A percentile compares a stretch with the other conserved stretches of the same genome.
Conservation (phyloP, 2,113 vertebrate species). For the Urocolius indicus region DNA sequence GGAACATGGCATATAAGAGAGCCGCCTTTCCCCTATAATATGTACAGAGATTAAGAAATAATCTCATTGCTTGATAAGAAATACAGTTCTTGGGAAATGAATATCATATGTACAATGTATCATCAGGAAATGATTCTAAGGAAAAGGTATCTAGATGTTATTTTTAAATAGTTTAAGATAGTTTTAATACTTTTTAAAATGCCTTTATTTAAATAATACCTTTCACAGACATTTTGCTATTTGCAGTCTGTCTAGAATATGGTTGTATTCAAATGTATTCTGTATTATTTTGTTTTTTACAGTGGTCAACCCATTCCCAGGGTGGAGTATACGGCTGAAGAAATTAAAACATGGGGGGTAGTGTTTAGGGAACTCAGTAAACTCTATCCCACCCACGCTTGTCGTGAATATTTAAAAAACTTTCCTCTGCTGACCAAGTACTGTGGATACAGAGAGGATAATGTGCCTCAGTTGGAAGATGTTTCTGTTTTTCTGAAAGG, state of each 20-base stretch:
- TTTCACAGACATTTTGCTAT: neutral
- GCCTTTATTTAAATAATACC: neutral
- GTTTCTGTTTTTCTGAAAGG: constrained; percentile 94
- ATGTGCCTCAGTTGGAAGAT: constrained; percentile 95
- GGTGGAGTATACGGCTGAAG: constrained; percentile 91
- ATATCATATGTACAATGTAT: neutral
- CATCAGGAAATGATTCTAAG: neutral
- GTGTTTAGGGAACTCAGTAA: constrained; percentile 94
- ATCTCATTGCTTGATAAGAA: neutral
- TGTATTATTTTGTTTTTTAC: neutral
- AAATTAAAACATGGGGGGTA: constrained; percentile 92
- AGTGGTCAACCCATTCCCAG: constrained; percentile 94
- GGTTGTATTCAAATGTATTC: neutral
- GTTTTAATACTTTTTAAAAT: neutral
- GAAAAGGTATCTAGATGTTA: neutral
- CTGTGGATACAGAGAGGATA: constrained; percentile 95
- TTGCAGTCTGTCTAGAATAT: neutral
- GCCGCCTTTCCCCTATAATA: neutral
- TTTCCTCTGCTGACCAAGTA: constrained; percentile 91
- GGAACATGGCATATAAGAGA: neutral
- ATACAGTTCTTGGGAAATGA: neutral
- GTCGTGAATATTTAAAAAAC: constrained; percentile 94
- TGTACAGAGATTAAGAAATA: neutral
- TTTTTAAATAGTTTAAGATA: neutral
- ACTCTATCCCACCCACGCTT: constrained; percentile 96